Percentiles rank a stretch among this genome's conserved stretches.
Evolutionary conservation across 2,113 vertebrate species (phyloP).

Genomic region (Orthochromis indermauri): DNA sequence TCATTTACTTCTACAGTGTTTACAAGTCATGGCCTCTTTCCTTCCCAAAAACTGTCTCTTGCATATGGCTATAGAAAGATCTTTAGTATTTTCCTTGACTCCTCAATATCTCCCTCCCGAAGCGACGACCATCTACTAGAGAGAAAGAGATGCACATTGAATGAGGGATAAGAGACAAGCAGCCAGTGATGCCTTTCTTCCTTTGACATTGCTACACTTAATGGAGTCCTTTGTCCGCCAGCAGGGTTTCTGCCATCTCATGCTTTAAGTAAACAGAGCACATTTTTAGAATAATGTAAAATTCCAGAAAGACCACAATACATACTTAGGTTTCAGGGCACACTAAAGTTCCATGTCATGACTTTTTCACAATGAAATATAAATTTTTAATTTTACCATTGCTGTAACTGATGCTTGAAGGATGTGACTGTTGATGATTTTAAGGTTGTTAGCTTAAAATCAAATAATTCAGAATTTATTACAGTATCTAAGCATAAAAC

Average conservation of each 20-base stretch:
- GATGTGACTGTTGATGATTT: not conserved
- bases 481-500: not conserved
- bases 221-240: not conserved
- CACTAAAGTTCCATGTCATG: not conserved
- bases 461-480: not conserved
- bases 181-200: slow-evolving; percentile 35
- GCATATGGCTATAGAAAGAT: slow-evolving; percentile 11
- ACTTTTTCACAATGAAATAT: not conserved
- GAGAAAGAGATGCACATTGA: slow-evolving; percentile 10
- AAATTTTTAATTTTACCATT: not conserved
- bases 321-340: not conserved
- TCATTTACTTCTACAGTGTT: slow-evolving; percentile 1
- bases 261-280: slow-evolving; percentile 8
- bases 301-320: not conserved
- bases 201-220: slow-evolving; percentile 37
- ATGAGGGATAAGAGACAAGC: slow-evolving; percentile 38
- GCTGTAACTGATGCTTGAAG: not conserved
- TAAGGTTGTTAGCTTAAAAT: not conserved
- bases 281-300: not conserved
- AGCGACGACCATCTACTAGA: not conserved
- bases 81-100: slow-evolving; percentile 42
- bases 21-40: not conserved
- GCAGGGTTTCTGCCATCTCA: not conserved
- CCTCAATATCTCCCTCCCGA: not conserved
- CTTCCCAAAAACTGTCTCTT: slow-evolving; percentile 13